phyloP scores from a whole-genome alignment of 2,888 invertebrate species.

The Melikaiella ostensackeni region DNA sequence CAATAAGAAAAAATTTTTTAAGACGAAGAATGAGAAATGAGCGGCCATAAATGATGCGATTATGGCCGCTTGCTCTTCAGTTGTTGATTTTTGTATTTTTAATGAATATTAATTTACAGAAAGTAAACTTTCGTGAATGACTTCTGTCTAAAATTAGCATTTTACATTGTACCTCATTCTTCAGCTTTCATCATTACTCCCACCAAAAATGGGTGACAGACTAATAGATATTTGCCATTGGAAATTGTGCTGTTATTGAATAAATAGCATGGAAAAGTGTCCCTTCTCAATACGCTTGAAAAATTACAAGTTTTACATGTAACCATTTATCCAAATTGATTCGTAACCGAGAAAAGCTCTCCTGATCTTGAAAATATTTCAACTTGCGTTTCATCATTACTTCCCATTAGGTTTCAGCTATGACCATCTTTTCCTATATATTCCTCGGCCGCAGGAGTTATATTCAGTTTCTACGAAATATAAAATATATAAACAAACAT shows the following conservation, averaged over 20 bases:
- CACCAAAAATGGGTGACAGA: background rate
- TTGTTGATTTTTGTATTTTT: too few species aligned
- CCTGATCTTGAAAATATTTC: conserved; percentile 23
- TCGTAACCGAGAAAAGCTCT: background rate
- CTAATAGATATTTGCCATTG: background rate
- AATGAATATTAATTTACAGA: background rate
- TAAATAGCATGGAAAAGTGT: background rate
- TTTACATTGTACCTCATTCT: too few species aligned
- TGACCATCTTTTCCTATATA: background rate
- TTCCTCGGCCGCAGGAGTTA: too few species aligned
- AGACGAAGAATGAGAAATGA: background rate
- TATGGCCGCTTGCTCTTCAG: too few species aligned
- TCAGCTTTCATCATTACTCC: too few species aligned
- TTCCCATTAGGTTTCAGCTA: background rate
- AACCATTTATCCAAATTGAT: background rate
- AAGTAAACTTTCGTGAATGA: background rate
- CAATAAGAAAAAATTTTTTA: background rate
- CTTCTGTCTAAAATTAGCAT: background rate
- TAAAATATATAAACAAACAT: too few species aligned
- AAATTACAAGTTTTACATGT: background rate
- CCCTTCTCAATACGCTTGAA: background rate
- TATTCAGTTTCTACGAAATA: too few species aligned
- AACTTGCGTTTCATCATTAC: conserved; percentile 7
- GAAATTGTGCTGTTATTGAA: background rate
- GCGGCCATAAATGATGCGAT: too few species aligned